A percentile compares a stretch with the other conserved stretches of the same genome.
phyloP scores from a whole-genome alignment of 2,797 vertebrate species.

The Pipistrellus kuhlii region DNA sequence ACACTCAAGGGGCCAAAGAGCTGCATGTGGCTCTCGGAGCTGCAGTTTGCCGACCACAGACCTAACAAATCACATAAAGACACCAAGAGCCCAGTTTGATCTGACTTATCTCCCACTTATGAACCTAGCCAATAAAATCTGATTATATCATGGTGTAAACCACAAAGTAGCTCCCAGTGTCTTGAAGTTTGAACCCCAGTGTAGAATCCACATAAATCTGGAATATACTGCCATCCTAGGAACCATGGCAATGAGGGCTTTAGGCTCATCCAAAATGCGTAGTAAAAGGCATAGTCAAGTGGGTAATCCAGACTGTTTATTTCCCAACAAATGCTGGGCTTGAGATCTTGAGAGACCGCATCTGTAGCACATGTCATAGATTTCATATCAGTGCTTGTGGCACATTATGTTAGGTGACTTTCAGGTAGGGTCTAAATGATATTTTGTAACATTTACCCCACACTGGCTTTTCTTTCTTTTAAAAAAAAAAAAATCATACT shows the following conservation, averaged over 20 bases:
- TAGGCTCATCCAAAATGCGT: background rate
- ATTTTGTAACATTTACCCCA: background rate
- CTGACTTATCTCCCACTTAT: constrained; percentile 52
- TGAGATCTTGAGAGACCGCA: constrained; percentile 10
- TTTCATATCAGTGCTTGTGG: background rate
- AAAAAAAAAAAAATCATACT: constrained; percentile 2
- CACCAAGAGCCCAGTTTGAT: constrained; percentile 60
- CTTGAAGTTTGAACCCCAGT: background rate
- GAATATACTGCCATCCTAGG: background rate
- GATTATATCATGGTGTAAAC: constrained; percentile 62
- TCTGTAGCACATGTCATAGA: background rate
- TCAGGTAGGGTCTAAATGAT: background rate
- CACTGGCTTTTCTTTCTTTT: background rate
- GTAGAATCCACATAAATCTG: background rate
- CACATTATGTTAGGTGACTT: background rate
- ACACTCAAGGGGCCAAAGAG: no score
- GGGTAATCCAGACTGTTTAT: background rate
- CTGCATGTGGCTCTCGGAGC: no score
- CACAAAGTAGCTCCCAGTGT: background rate
- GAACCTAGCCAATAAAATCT: background rate
- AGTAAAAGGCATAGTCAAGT: background rate
- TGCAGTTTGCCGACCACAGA: background rate
- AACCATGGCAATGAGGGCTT: background rate
- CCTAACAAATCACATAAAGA: constrained; percentile 38
- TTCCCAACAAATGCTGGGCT: background rate